Conservation (phyloP, 2,888 invertebrate species). For the Volucella inanis region DNA sequence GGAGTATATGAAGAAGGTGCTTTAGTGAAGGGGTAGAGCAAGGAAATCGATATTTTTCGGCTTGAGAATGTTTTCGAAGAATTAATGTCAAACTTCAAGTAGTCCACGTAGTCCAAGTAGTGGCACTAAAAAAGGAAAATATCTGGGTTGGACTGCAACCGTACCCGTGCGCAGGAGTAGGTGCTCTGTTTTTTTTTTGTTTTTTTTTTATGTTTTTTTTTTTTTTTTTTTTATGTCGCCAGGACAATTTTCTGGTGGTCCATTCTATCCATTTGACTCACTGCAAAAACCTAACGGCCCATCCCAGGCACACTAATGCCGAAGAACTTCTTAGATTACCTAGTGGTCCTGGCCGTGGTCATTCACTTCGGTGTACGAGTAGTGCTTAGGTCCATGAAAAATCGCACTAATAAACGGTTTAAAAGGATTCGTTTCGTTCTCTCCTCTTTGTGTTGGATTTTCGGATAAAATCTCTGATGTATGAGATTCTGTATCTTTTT, state of each 20-base stretch:
- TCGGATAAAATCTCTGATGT: slow-evolving; percentile 26
- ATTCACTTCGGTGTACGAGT: slow-evolving; percentile 53
- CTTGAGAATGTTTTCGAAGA: slow-evolving; percentile 62
- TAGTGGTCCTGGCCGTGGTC: slow-evolving; percentile 35
- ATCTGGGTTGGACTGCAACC: slow-evolving; percentile 62
- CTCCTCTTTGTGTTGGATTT: slow-evolving; percentile 45
- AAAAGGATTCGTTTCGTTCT: slow-evolving; percentile 46
- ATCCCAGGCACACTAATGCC: slow-evolving; percentile 39
- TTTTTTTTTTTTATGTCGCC: slow-evolving; percentile 43
- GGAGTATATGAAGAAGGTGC: slow-evolving; percentile 24
- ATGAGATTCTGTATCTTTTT: slow-evolving; percentile 41
- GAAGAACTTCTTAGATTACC: slow-evolving; percentile 63
- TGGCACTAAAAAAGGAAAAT: slow-evolving; percentile 7
- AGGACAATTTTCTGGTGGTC: slow-evolving; percentile 63
- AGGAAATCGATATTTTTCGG: slow-evolving; percentile 65
- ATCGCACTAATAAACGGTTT: slow-evolving; percentile 66
- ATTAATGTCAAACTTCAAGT: slow-evolving; percentile 45
- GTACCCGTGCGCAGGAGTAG: slow-evolving; percentile 33
- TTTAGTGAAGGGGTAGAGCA: slow-evolving; percentile 19
- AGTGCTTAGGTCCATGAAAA: slow-evolving; percentile 53
- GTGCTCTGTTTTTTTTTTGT: slow-evolving; percentile 13
- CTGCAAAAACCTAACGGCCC: slow-evolving; percentile 40
- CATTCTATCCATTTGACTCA: slow-evolving; percentile 37
- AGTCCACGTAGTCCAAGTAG: slow-evolving; percentile 7
- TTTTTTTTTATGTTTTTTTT: slow-evolving; percentile 25